Percentiles rank a stretch among this genome's conserved stretches.
phyloP scores from a whole-genome alignment of 2,797 vertebrate genomes.

The Carcharodon carcharias region DNA sequence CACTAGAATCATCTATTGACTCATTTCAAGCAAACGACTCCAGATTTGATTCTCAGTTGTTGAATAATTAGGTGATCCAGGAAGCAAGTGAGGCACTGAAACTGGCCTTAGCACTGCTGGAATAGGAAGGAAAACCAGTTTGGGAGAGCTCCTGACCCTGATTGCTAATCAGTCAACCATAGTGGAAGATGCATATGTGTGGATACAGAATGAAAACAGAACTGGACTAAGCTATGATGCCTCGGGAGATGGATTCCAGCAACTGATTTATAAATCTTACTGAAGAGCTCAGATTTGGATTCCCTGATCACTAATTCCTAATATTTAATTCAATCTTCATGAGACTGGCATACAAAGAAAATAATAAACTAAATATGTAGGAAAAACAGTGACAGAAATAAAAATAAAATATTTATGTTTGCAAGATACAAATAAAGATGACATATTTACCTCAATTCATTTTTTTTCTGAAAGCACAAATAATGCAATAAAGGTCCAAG shows the following conservation, averaged over 20 bases:
- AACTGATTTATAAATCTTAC: neutral
- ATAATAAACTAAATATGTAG: neutral
- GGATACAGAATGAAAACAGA: neutral
- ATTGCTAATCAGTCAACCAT: neutral
- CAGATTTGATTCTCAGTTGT: neutral
- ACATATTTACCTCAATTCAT: neutral
- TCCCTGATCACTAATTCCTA: neutral
- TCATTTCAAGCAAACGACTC: neutral
- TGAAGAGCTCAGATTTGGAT: neutral
- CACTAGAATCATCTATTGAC: neutral
- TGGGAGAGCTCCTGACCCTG: neutral
- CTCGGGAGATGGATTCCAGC: neutral
- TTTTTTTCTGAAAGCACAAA: neutral
- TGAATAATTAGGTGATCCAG: neutral
- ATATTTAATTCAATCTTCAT: neutral
- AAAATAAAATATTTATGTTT: neutral
- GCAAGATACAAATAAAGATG: neutral
- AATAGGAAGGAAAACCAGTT: neutral
- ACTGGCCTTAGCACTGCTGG: neutral
- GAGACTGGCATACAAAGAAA: neutral
- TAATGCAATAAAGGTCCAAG: neutral
- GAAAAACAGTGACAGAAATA: conserved; percentile 17
- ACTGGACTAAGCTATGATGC: neutral
- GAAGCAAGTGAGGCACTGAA: neutral
- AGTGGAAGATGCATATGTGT: neutral